Conservation (phyloP, 2,113 vertebrate genomes). For the Pollimyrus isidori region DNA sequence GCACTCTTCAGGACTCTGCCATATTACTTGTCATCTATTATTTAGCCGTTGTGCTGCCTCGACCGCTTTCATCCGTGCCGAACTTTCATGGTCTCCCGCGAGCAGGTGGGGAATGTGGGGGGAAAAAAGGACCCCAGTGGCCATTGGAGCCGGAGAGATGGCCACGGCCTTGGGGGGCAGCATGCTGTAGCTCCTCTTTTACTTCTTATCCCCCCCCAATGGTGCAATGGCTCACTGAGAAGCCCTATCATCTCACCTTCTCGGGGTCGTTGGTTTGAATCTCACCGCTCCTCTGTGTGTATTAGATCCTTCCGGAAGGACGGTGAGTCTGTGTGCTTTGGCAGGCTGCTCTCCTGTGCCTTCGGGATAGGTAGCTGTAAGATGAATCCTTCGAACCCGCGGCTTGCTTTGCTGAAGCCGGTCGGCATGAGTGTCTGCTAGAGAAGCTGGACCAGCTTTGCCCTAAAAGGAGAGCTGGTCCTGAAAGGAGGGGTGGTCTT, state of each 20-base stretch:
- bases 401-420: background rate
- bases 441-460: background rate
- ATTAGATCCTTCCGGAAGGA: background rate
- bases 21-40: slow-evolving; percentile 12
- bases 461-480: background rate
- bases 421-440: background rate
- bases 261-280: background rate
- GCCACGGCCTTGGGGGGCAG: background rate
- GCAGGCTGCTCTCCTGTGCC: background rate
- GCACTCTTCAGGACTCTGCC: background rate
- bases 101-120: background rate
- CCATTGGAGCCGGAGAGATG: background rate
- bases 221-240: background rate
- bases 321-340: background rate
- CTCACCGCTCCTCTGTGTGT: background rate
- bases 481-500: background rate
- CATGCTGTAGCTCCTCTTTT: background rate
- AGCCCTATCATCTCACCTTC: background rate
- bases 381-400: background rate
- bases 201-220: background rate
- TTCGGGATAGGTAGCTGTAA: background rate
- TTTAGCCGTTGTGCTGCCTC: background rate
- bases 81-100: background rate
- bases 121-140: background rate
- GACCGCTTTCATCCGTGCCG: background rate